Evolutionary conservation across 2,888 invertebrate genomes (phyloP), one percentile per base, ranked within the genome.

Genomic region (Glaucopsyche alexis): DNA sequence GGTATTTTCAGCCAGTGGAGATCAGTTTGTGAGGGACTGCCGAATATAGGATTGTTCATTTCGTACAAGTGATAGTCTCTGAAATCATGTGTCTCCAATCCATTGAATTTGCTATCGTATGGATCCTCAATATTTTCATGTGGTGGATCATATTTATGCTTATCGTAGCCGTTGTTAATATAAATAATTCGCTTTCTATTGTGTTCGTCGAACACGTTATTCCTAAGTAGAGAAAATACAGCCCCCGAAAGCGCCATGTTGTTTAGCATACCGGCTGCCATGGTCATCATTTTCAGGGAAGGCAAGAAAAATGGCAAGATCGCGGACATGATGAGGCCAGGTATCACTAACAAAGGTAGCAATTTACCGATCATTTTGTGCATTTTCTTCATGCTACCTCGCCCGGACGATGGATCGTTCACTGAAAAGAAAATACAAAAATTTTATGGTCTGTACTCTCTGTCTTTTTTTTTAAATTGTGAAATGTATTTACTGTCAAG

Each of bases 251-350:
- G 91, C 0, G 95, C 95, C 90, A 95, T 94, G 78, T 95, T 95
- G 83, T 96, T 96, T 69, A 96, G 85, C 83, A 95, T 90, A 0
- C 93, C 93, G 0, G 94, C 94, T 69, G 93, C 90, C 47, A 95
- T 86, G 0, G 95, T 94, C 83, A 94, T 94, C 93, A 96, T 93
- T 82, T 95, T 95, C 16, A 96, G 81, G 0, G 94, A 94, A 0
- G 96, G 96, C 80, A 96, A 83, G 19, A 95, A 83, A 83, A 96
- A 96, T 0, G 96, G 96, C 80, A 96, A 83, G 69, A 96, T 86
- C 13, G 95, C 95, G 0, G 95, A 94, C 91, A 96, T 91, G 0
- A 95, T 81, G 4, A 96, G 90, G 0, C 95, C 95, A 0, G 96
- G 96, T 76, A 95, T 82, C 29, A 95, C 80, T 71, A 95, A 79